These are phyloP conservation scores for Mustela nigripes DNA, from an alignment of 2,113 vertebrate genomes.

Conservation along the genomic window DNA sequence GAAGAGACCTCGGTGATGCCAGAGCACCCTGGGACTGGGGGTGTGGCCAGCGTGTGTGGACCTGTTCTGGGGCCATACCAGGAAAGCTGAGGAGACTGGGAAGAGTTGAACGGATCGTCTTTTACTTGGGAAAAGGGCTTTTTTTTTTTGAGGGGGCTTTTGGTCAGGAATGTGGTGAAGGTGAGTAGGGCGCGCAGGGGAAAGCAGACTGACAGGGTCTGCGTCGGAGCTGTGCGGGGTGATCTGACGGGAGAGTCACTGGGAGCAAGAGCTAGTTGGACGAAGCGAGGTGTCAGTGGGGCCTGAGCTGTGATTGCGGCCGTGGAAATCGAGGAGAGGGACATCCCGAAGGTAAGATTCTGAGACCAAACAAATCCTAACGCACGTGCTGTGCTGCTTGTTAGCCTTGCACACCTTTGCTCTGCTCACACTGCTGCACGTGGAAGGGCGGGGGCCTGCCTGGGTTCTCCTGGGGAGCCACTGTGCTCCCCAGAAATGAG, in stretches of 20 bases:
- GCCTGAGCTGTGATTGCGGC: not conserved
- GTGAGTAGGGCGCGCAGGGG: fast-evolving
- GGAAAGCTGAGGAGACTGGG: not conserved
- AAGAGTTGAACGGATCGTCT: not conserved
- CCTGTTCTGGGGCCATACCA: not conserved
- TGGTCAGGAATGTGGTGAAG: not conserved
- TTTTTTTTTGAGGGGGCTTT: not conserved
- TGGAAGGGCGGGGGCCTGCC: not conserved
- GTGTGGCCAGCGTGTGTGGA: fast-evolving
- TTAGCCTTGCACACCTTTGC: not conserved
- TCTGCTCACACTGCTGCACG: not conserved
- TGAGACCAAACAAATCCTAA: not conserved
- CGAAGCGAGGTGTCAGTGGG: not conserved
- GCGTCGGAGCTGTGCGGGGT: fast-evolving
- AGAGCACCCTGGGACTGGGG: fast-evolving
- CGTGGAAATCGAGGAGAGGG: not conserved
- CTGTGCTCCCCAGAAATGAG: not conserved
- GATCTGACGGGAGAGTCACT: not conserved
- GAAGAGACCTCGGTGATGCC: not conserved
- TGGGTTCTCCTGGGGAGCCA: not conserved
- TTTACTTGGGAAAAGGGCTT: not conserved
- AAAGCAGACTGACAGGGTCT: not conserved
- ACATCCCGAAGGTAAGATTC: not conserved
- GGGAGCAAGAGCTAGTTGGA: not conserved
- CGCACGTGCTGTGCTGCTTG: not conserved